These are phyloP conservation scores for Aphodius sticticus DNA, from an alignment of 2,888 invertebrate genomes.

Conservation along the genomic window DNA sequence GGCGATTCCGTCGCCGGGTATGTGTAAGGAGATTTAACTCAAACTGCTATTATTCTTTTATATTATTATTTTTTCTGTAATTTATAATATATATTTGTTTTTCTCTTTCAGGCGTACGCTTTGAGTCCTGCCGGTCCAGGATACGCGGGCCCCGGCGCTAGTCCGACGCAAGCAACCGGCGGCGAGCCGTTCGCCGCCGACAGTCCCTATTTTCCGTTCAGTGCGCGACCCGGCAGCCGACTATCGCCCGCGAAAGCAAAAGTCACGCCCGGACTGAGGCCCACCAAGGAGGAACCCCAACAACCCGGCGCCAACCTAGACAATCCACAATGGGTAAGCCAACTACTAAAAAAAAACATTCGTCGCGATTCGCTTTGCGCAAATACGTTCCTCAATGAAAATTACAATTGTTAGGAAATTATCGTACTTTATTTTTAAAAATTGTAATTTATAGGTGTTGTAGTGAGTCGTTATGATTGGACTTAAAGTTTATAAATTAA, in stretches of 20 bases:
- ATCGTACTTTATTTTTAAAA: background rate
- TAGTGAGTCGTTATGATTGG: too few species aligned
- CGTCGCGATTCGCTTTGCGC: background rate
- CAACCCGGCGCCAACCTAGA: conserved; percentile 54
- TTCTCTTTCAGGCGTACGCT: conserved; percentile 57
- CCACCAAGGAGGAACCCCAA: conserved; percentile 54
- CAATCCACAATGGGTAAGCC: conserved; percentile 57
- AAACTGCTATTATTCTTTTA: too few species aligned
- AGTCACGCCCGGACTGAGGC: conserved; percentile 51
- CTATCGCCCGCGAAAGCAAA: conserved; percentile 60
- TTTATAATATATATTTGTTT: conserved; percentile 34
- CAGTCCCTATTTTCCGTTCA: conserved; percentile 72
- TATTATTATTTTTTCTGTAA: too few species aligned
- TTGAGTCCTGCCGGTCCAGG: conserved; percentile 60
- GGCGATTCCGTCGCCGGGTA: too few species aligned
- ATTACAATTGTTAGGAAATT: too few species aligned
- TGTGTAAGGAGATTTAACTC: too few species aligned
- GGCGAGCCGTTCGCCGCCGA: conserved; percentile 68
- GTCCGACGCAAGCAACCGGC: conserved; percentile 62
- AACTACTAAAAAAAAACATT: conserved; percentile 6
- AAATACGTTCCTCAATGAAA: too few species aligned
- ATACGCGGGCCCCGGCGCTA: conserved; percentile 58
- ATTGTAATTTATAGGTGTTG: too few species aligned
- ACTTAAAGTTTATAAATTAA: too few species aligned
- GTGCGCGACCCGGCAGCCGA: conserved; percentile 62